A percentile compares a stretch with the other conserved stretches of the same genome.
Conservation (phyloP, 1,140 invertebrate species). For the Caerostris darwini region DNA sequence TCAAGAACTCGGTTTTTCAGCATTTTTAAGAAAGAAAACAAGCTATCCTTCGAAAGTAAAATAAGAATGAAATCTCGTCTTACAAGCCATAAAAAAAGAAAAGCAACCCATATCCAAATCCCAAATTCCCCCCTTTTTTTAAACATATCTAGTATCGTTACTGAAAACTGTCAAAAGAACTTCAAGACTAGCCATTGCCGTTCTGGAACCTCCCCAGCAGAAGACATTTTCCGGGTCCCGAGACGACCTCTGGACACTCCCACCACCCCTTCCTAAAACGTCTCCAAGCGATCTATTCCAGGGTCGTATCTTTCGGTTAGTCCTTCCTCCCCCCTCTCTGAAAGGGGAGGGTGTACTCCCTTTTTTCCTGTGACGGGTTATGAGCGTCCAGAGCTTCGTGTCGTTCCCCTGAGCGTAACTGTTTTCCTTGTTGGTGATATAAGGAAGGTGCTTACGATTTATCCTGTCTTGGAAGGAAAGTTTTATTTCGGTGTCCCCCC, state of each 20-base stretch:
- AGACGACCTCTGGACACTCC: conserved; percentile 4
- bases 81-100: neutral
- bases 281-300: neutral
- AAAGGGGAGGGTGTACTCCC: neutral
- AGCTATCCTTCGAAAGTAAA: too few species aligned
- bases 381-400: neutral
- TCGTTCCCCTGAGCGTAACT: neutral
- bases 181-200: neutral
- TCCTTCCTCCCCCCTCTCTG: neutral
- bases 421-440: neutral
- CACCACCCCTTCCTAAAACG: neutral
- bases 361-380: neutral
- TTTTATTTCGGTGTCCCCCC: neutral
- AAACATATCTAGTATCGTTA: conserved; percentile 14
- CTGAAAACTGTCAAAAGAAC: conserved; percentile 5
- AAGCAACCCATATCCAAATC: neutral
- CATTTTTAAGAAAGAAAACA: too few species aligned
- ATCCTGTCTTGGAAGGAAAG: neutral
- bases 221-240: neutral
- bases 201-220: neutral
- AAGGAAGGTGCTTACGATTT: neutral
- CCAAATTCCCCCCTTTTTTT: neutral
- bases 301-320: neutral
- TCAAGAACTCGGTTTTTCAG: too few species aligned
- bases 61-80: neutral